phyloP scores from a whole-genome alignment of 2,113 vertebrate genomes.

The Prunella fulvescens region DNA sequence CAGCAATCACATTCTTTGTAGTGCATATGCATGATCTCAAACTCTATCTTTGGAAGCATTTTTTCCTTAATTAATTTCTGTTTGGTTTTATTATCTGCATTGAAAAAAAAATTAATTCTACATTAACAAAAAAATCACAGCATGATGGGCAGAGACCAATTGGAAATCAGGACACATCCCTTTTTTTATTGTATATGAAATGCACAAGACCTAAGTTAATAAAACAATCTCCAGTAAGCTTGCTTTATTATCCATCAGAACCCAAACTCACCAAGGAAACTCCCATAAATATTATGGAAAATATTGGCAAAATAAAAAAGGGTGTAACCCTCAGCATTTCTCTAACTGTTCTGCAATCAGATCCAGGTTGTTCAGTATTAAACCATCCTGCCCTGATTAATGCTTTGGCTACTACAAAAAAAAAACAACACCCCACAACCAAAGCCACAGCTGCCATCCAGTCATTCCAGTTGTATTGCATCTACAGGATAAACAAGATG shows the following conservation, averaged over 20 bases:
- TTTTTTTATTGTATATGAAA: slow-evolving; percentile 7
- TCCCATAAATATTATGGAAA: slow-evolving; percentile 3
- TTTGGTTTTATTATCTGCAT: slow-evolving; percentile 43
- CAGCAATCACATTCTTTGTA: slow-evolving; percentile 40
- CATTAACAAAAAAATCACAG: background rate
- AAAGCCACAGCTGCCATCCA: background rate
- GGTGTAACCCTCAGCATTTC: background rate
- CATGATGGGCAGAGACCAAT: background rate
- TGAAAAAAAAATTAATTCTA: background rate
- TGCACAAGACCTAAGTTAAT: background rate
- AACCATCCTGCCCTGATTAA: background rate
- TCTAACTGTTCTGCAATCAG: background rate
- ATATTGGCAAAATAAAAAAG: background rate
- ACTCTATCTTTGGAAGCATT: slow-evolving; percentile 23
- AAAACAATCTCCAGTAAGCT: background rate
- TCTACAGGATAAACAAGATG: background rate
- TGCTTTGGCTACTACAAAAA: background rate
- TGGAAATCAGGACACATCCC: slow-evolving; percentile 12
- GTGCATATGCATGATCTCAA: slow-evolving; percentile 6
- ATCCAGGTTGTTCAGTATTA: background rate
- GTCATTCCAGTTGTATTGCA: background rate
- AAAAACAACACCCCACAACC: background rate
- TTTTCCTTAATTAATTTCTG: slow-evolving; percentile 25
- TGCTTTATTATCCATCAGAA: slow-evolving; percentile 2
- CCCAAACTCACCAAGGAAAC: slow-evolving; percentile 16